A percentile compares a stretch with the other conserved stretches of the same genome.
Conservation (phyloP, 2,888 invertebrate species). For the Andrena trimmerana region DNA sequence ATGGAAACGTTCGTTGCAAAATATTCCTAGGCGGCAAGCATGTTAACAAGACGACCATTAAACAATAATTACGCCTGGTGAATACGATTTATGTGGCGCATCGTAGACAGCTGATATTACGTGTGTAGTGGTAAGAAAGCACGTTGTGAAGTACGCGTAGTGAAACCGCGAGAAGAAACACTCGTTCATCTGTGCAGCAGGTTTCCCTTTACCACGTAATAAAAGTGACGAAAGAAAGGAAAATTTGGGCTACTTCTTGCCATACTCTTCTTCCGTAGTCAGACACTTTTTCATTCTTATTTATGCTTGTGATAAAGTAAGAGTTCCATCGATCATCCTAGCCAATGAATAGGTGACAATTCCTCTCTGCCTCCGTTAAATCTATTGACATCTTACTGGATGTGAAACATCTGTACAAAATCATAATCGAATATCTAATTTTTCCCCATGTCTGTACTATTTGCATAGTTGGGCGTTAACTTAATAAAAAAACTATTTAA, state of each 20-base stretch:
- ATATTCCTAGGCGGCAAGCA: neutral
- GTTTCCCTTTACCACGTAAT: neutral
- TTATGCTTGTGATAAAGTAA: too few relatives aligned
- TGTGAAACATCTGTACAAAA: neutral
- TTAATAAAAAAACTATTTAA: too few relatives aligned
- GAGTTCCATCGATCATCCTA: neutral
- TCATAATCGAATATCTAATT: neutral
- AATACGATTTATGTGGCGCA: neutral
- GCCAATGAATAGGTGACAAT: neutral
- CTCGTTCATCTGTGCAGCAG: neutral
- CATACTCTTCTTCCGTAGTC: neutral
- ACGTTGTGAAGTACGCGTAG: neutral
- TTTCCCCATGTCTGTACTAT: too few relatives aligned
- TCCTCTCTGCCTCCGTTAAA: neutral
- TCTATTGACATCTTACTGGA: neutral
- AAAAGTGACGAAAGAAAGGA: neutral
- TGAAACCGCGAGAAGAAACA: neutral
- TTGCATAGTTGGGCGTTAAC: too few relatives aligned
- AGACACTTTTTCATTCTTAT: neutral
- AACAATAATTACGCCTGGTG: slow-evolving; percentile 15
- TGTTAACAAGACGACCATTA: neutral
- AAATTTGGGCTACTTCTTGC: neutral
- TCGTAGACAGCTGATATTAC: neutral
- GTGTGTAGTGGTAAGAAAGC: neutral
- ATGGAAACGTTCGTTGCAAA: slow-evolving; percentile 12